Evolutionary conservation across 2,888 invertebrate genomes (phyloP).

Genomic region (Drosophila demipolita): DNA sequence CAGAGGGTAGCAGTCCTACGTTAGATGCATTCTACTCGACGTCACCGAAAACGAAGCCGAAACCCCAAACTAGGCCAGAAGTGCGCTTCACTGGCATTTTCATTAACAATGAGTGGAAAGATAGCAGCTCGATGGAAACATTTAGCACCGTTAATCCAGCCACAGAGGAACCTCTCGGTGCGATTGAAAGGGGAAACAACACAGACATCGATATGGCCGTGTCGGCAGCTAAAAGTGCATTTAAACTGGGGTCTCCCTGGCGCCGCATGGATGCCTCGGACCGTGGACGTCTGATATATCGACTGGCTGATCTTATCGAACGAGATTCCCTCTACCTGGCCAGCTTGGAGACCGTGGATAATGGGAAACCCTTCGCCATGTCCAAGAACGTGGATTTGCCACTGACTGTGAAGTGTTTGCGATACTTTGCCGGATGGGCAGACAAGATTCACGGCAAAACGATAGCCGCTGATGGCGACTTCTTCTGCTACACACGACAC

Average conservation of each 20-base stretch:
- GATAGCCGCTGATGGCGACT: slow-evolving; percentile 92
- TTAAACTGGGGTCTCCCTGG: slow-evolving; percentile 91
- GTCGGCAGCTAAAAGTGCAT: slow-evolving; percentile 91
- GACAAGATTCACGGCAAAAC: slow-evolving; percentile 93
- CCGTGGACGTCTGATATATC: slow-evolving; percentile 91
- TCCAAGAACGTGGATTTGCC: slow-evolving; percentile 89
- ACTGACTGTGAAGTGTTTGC: slow-evolving; percentile 87
- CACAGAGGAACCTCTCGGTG: slow-evolving; percentile 91
- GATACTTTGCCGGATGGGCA: slow-evolving; percentile 96
- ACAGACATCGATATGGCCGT: slow-evolving; percentile 93
- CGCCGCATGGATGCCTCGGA: slow-evolving; percentile 94
- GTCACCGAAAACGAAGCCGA: not conserved
- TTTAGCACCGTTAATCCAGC: slow-evolving; percentile 94
- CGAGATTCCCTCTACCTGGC: slow-evolving; percentile 91
- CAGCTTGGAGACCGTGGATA: slow-evolving; percentile 96
- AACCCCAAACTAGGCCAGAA: not conserved
- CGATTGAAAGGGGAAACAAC: slow-evolving; percentile 91
- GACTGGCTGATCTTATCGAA: slow-evolving; percentile 93
- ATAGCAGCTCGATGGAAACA: slow-evolving; percentile 93
- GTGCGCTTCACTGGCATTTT: slow-evolving; percentile 85
- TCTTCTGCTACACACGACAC: slow-evolving; percentile 92
- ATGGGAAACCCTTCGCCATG: slow-evolving; percentile 94
- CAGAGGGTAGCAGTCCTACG: not conserved
- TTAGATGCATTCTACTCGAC: not conserved
- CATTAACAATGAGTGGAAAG: slow-evolving; percentile 98